Conservation (phyloP, 2,888 invertebrate genomes). For the Stenodema calcarata region DNA sequence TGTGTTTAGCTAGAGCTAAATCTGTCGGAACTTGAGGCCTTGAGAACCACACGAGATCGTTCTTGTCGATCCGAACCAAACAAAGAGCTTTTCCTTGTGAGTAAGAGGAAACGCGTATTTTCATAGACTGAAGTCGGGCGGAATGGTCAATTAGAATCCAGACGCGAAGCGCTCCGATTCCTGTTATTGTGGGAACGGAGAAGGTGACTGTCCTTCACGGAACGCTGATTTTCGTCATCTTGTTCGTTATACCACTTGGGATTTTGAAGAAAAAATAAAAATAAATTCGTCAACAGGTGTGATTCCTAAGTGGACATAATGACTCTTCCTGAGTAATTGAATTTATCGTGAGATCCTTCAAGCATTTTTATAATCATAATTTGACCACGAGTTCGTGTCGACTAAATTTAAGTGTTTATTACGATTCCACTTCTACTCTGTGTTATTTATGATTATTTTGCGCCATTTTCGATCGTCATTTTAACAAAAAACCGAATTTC, state of each 20-base stretch:
- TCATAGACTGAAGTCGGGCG: not conserved
- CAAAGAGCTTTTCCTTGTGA: not conserved
- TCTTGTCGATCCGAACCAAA: not conserved
- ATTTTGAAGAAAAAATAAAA: not conserved
- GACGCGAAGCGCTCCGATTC: constrained; percentile 9
- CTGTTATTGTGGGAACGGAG: constrained; percentile 5
- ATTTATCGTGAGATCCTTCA: not conserved
- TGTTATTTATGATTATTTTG: too few relatives aligned
- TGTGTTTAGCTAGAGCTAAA: too few relatives aligned
- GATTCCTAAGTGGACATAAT: not conserved
- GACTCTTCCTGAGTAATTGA: not conserved
- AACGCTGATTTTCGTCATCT: constrained; percentile 3
- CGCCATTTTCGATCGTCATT: too few relatives aligned
- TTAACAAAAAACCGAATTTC: too few relatives aligned
- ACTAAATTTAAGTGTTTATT: too few relatives aligned
- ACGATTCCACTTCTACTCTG: too few relatives aligned
- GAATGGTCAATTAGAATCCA: constrained; percentile 16
- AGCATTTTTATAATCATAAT: not conserved
- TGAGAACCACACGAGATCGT: not conserved
- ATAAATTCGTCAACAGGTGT: not conserved
- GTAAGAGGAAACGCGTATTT: not conserved
- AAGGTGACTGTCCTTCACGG: constrained; percentile 32
- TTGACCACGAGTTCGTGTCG: too few relatives aligned
- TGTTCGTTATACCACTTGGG: not conserved
- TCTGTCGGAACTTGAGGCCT: not conserved